These are phyloP conservation scores for Lithobius niger DNA, from an alignment of 1,140 invertebrate species.

Conservation along the genomic window DNA sequence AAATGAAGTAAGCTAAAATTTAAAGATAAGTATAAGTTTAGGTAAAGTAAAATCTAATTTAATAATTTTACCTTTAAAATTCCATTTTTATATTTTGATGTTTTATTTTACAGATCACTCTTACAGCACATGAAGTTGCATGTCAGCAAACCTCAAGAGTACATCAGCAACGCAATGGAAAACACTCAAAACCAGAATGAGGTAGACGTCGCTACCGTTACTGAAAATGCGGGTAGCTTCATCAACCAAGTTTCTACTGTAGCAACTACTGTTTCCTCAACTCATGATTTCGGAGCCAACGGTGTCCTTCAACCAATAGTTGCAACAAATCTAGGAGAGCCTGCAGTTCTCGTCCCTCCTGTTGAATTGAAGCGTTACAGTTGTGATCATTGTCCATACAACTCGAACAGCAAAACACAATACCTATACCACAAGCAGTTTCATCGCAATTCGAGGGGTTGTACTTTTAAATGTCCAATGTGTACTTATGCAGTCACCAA, in stretches of 20 bases:
- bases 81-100: not conserved
- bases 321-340: no score
- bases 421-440: constrained; percentile 74
- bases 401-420: constrained; percentile 67
- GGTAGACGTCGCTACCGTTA: no score
- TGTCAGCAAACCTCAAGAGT: constrained; percentile 15
- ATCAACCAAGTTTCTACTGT: no score
- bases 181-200: constrained; percentile 12
- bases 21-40: no score
- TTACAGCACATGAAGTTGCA: constrained; percentile 32
- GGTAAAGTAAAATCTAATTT: no score
- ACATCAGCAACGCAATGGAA: constrained; percentile 11
- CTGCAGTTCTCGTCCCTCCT: not conserved
- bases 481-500: constrained; percentile 73
- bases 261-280: no score
- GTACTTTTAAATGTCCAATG: constrained; percentile 57
- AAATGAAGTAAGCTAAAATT: no score
- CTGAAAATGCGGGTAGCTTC: no score
- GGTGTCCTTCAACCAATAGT: no score
- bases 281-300: no score
- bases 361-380: constrained; percentile 41
- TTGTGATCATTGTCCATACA: constrained; percentile 60
- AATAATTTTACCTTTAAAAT: not conserved
- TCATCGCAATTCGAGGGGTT: constrained; percentile 47
- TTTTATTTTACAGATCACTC: constrained; percentile 22